Evolutionary conservation across 2,797 vertebrate species (phyloP).

Genomic region (Pangasius sanitwongsei): DNA sequence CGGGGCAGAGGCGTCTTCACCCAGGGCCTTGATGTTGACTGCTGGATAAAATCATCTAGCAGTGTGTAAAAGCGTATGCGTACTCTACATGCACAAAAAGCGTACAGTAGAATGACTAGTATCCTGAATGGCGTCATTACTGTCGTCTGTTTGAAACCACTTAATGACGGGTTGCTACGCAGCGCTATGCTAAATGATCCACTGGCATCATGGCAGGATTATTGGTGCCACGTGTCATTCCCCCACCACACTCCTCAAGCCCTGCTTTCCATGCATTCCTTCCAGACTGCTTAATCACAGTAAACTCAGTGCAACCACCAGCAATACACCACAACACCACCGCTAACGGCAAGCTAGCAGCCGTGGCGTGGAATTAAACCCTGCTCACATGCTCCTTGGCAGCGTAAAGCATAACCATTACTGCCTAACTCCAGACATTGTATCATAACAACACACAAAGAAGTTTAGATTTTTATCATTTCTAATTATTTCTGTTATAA

Average conservation of each 20-base stretch:
- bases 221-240: slow-evolving; percentile 32
- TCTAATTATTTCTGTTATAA: background rate
- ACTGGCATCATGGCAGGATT: slow-evolving; percentile 19
- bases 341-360: slow-evolving; percentile 10
- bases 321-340: slow-evolving; percentile 4
- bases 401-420: background rate
- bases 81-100: background rate
- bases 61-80: background rate
- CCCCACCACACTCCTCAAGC: slow-evolving; percentile 25
- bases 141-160: background rate
- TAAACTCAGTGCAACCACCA: background rate
- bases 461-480: background rate
- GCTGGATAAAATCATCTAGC: background rate
- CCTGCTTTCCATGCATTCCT: slow-evolving; percentile 49
- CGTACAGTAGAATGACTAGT: background rate
- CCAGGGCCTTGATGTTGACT: background rate
- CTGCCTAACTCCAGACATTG: background rate
- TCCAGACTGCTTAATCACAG: slow-evolving; percentile 49
- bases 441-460: background rate
- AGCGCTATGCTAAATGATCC: background rate
- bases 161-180: background rate
- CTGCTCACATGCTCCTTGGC: background rate
- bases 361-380: slow-evolving; percentile 22
- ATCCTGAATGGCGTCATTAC: background rate
- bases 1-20: background rate